Evolutionary conservation across 2,113 vertebrate genomes (phyloP), one percentile per base, ranked within the genome.

Genomic region (Ceratotherium simum): DNA sequence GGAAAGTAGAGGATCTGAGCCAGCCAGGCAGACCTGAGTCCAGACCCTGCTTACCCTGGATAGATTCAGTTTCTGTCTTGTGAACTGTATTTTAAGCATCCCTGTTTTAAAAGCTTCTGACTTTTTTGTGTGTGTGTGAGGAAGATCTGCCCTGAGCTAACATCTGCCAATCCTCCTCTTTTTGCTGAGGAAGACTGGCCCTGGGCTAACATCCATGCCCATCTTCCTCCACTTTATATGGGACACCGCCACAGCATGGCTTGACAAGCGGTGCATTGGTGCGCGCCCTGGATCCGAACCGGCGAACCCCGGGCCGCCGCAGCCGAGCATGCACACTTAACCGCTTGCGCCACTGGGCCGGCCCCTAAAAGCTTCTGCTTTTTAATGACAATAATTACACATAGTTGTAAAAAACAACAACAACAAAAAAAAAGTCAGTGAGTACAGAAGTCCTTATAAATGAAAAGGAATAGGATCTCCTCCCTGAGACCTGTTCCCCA

Each of bases 341-440:
- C 42, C 42, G 42, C 42, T 42, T 42, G 42, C 42, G 42, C 42
- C 42, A 42, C 42, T 5, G 42, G 42, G 42, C 42, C 42, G 5
- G 42, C 42, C 42, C 42, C 42, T 42, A 23, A 46, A 75, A 29
- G 2, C 36, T 56, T 78, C 69, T 64, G 88, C 16, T 39, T 79
- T 80, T 58, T 87, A 91, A 39, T 93, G 92, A 85, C 65, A 93
- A 80, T 65, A 81, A 76, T 89, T 89, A 73, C 11, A 85, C 29
- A 5, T 39, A 48, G 20, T 75, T 48, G 2, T 27, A 27, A 72
- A 58, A 60, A 64, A 39, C n/a, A n/a, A n/a, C n/a, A n/a, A n/a
- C n/a, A n/a, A n/a, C n/a, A n/a, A 73, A 56, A 39, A 25, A 33
- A n/a, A 51, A 79, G 31, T 36, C 27, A 72, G 0, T 33, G 9